These are phyloP conservation scores for Tachystola acroxantha DNA, from an alignment of 2,888 invertebrate genomes.

Conservation along the genomic window DNA sequence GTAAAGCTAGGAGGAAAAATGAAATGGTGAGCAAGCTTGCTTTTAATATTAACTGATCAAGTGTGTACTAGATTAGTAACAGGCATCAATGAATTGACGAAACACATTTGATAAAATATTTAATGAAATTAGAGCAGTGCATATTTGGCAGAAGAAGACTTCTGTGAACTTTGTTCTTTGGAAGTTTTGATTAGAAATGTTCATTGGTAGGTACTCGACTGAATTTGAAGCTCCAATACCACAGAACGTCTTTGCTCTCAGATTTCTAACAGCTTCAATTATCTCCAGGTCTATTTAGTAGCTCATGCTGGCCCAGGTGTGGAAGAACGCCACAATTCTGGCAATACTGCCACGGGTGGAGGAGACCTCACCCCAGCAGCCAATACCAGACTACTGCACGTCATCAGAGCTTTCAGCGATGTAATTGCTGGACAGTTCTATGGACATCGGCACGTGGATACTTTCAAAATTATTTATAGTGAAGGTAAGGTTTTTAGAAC, in stretches of 20 bases:
- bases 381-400: conserved; percentile 85
- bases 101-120: too few relatives aligned
- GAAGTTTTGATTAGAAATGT: too few relatives aligned
- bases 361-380: conserved; percentile 82
- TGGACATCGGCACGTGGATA: conserved; percentile 94
- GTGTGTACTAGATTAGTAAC: too few relatives aligned
- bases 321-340: conserved; percentile 88
- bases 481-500: conserved; percentile 80
- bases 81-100: too few relatives aligned
- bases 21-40: conserved; percentile 88
- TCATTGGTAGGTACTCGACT: too few relatives aligned
- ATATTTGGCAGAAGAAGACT: too few relatives aligned
- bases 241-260: too few relatives aligned
- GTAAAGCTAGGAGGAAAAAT: conserved; percentile 84
- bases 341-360: conserved; percentile 75
- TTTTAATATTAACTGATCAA: too few relatives aligned
- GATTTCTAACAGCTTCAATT: too few relatives aligned
- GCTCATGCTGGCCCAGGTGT: conserved; percentile 95
- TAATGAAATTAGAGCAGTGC: too few relatives aligned
- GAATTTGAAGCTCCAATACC: too few relatives aligned
- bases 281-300: conserved; percentile 91
- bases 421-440: conserved; percentile 95
- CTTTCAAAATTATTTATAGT: conserved; percentile 91
- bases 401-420: conserved; percentile 86
- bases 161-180: too few relatives aligned